phyloP scores from a whole-genome alignment of 2,888 invertebrate species.

The Anthophora plumipes region DNA sequence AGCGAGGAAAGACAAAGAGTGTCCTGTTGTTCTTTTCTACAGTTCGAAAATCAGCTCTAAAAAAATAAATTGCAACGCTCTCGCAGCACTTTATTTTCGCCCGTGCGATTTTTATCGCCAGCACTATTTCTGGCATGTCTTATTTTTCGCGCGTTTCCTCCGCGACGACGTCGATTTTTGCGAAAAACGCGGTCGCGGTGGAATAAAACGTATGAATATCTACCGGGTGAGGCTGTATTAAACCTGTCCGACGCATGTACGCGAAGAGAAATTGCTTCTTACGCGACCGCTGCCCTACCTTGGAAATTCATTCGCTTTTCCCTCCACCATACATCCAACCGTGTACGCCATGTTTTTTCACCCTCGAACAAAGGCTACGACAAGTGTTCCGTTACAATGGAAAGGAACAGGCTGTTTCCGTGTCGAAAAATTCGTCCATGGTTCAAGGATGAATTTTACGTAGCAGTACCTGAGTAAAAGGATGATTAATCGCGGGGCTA shows the following conservation, averaged over 20 bases:
- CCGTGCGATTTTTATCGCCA: slow-evolving; percentile 31
- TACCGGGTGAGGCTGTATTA: slow-evolving; percentile 43
- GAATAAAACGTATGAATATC: slow-evolving; percentile 58
- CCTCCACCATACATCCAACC: background rate
- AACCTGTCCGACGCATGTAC: slow-evolving; percentile 53
- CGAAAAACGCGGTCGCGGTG: slow-evolving; percentile 48
- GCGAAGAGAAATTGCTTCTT: slow-evolving; percentile 57
- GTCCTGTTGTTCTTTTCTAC: background rate
- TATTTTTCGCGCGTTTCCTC: slow-evolving; percentile 29
- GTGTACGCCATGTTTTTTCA: background rate
- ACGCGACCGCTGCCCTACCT: slow-evolving; percentile 26
- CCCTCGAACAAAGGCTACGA: background rate
- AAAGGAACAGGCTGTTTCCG: background rate
- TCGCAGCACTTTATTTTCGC: slow-evolving; percentile 11
- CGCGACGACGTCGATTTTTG: slow-evolving; percentile 43
- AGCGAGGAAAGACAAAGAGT: background rate
- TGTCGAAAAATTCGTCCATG: background rate
- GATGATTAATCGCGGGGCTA: slow-evolving; percentile 75
- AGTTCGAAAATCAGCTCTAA: slow-evolving; percentile 5
- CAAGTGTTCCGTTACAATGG: background rate
- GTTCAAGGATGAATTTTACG: background rate
- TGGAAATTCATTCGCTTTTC: slow-evolving; percentile 42
- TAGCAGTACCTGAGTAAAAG: background rate
- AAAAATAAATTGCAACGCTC: slow-evolving; percentile 9
- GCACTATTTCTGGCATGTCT: slow-evolving; percentile 42